A percentile compares a stretch with the other conserved stretches of the same genome.
phyloP scores from a whole-genome alignment of 2,888 invertebrate species.

The Harmothoe impar region DNA sequence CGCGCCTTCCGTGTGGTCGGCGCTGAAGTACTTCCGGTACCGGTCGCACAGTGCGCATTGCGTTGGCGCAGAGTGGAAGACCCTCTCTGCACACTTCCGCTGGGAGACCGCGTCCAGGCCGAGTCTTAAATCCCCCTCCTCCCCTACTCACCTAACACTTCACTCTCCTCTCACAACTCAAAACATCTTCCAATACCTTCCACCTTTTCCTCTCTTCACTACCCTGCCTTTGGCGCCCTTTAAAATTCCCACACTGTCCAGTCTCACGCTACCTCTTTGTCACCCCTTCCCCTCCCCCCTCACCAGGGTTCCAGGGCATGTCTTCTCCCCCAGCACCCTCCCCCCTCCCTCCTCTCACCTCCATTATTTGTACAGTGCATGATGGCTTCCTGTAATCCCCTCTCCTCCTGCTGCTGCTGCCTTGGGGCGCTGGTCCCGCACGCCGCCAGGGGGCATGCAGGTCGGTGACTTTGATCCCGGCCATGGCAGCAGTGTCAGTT shows the following conservation, averaged over 20 bases:
- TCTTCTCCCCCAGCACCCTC: background rate
- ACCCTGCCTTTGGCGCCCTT: background rate
- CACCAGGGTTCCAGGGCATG: too few species aligned
- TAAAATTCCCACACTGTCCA: background rate
- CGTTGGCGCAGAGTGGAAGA: background rate
- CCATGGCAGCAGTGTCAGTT: background rate
- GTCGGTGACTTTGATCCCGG: background rate
- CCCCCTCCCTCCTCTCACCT: background rate
- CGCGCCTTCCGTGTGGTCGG: too few species aligned
- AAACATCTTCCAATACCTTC: too few species aligned
- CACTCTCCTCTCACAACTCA: too few species aligned
- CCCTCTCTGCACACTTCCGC: background rate
- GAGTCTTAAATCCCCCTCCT: background rate
- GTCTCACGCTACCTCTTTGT: background rate
- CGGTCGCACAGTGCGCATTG: too few species aligned
- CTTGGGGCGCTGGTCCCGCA: background rate
- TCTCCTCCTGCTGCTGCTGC: background rate
- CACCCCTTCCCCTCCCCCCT: background rate
- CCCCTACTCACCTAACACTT: background rate
- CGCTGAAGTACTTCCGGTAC: too few species aligned
- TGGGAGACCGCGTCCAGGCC: background rate
- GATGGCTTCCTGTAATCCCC: background rate
- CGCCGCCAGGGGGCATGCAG: background rate
- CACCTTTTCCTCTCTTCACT: background rate
- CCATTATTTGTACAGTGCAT: background rate